phyloP scores from a whole-genome alignment of 2,113 vertebrate genomes.

The Puntigrus tetrazona region DNA sequence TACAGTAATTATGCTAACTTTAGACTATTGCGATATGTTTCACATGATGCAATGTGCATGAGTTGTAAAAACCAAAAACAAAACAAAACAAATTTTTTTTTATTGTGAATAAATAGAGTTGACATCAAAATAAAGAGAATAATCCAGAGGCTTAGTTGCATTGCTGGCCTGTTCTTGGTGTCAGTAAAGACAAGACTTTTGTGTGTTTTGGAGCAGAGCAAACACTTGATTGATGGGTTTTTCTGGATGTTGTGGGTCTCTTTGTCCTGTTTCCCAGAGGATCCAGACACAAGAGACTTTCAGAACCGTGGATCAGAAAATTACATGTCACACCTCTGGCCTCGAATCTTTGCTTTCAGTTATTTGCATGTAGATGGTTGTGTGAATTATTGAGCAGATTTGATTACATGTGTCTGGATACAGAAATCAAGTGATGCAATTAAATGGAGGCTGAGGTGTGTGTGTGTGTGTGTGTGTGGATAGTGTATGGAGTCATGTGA shows the following conservation, averaged over 20 bases:
- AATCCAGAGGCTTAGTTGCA: too few relatives aligned
- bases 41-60: too few relatives aligned
- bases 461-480: too few relatives aligned
- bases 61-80: too few relatives aligned
- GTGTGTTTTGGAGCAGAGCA: too few relatives aligned
- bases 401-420: slow-evolving; percentile 67
- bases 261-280: not conserved
- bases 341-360: slow-evolving; percentile 47
- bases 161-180: too few relatives aligned
- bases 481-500: not conserved
- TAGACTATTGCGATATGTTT: not conserved
- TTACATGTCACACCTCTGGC: slow-evolving; percentile 65
- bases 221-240: too few relatives aligned
- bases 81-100: too few relatives aligned
- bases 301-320: slow-evolving; percentile 71
- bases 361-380: slow-evolving; percentile 72
- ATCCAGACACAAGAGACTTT: not conserved
- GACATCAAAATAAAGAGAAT: too few relatives aligned
- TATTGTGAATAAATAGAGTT: too few relatives aligned
- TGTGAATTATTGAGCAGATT: slow-evolving; percentile 72
- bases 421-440: slow-evolving; percentile 57
- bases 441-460: slow-evolving; percentile 63
- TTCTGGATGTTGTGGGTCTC: not conserved
- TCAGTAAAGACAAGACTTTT: too few relatives aligned
- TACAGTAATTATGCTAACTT: not conserved